Base-by-base conservation (phyloP, 2,113 vertebrate genomes). In the Atrichornis clamosus region DNA sequence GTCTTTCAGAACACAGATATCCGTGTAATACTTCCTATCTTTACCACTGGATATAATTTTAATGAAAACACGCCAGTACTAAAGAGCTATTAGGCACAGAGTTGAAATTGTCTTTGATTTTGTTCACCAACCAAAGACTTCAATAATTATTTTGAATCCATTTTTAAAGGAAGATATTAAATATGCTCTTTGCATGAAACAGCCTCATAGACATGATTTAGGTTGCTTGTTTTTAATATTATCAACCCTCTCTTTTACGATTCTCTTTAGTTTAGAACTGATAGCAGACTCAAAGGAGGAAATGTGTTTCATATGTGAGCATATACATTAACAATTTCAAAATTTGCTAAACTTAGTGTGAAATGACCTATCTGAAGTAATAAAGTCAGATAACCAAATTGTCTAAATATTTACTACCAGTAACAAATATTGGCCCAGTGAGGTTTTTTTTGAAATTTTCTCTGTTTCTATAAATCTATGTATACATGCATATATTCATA, bases 41-140 rank as follows among this genome's bases (percentile, higher is more conserved):
- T 95, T 95, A 89, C 86, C 94, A 84, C 50, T 93, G 86, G 83
- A 89, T 94, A 84, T 90, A 95, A 97, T 91, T 98, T 97, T 96
- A 97, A 97, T 97, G 96, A 97, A 97, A 97, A 95, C 84, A 95
- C 75, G 93, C 80, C 80, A 95, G 55, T 91, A 91, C 96, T 97
- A 97, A 95, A 84, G 56, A 84, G 87, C 93, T 94, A 95, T 97
- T 98, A 97, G 87, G 58, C 59, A 91, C n/a, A 74, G 58, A 68
- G 69, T n/a, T 94, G 82, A 94, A 93, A 93, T 67, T 91, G 58
- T 47, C 95, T 97, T 98, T 97, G 95, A 97, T 97, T 98, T 90
- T 96, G 82, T 87, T 94, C 97, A 92, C 79, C 67, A 87, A 56
- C 62, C 42, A 76, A 56, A 95, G 59, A 50, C 93, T 95, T 93